Evolutionary conservation across 2,888 invertebrate species (phyloP).

Genomic region (Nymphalis polychloros): DNA sequence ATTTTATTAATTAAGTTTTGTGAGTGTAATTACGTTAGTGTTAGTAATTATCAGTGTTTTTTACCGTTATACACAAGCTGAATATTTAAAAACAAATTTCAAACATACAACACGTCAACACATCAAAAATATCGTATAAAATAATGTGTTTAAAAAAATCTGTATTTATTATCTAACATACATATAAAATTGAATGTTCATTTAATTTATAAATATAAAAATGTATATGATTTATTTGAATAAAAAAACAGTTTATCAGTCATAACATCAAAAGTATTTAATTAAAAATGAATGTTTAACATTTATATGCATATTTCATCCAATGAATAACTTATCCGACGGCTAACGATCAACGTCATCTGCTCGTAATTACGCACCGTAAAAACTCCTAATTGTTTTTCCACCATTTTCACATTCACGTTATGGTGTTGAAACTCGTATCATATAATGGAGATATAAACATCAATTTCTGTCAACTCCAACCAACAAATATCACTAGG

Average conservation of each 20-base stretch:
- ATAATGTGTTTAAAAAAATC: no score
- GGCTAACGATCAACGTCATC: constrained; percentile 70
- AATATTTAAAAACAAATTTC: no score
- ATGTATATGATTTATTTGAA: no score
- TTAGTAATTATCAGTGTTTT: no score
- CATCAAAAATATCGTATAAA: no score
- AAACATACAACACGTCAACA: no score
- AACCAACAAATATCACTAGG: not conserved
- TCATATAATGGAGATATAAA: constrained; percentile 16
- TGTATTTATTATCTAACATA: no score
- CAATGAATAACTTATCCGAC: constrained; percentile 38
- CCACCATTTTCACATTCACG: constrained; percentile 49
- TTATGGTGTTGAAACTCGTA: constrained; percentile 27
- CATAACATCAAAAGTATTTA: not conserved
- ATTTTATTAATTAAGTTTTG: no score
- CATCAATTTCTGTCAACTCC: not conserved
- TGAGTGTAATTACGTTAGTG: no score
- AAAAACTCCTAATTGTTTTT: constrained; percentile 71
- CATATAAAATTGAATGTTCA: no score
- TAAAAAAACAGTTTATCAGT: no score
- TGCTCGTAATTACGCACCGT: constrained; percentile 68
- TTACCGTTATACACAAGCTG: no score
- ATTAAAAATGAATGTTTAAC: constrained; percentile 8
- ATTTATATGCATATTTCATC: constrained; percentile 36
- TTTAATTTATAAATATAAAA: not conserved